phyloP scores from a whole-genome alignment of 2,797 vertebrate species.

The Smutsia temminckii region DNA sequence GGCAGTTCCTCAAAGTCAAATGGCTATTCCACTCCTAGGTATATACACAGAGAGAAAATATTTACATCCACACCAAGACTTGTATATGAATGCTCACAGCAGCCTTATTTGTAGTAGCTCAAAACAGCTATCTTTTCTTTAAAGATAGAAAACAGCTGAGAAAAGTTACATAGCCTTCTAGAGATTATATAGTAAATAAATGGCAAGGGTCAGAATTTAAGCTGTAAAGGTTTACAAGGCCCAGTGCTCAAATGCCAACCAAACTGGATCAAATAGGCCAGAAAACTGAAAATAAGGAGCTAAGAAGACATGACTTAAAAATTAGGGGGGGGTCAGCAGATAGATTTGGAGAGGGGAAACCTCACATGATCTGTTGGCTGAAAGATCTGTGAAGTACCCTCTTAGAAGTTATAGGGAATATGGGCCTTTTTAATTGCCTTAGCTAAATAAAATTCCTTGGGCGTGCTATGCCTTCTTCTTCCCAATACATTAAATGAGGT shows the following conservation, averaged over 20 bases:
- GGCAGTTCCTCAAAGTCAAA: background rate
- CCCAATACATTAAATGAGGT: background rate
- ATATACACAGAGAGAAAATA: background rate
- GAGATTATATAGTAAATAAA: background rate
- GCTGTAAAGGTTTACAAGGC: background rate
- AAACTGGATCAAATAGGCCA: background rate
- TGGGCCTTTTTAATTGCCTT: background rate
- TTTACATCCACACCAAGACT: background rate
- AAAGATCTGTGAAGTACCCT: background rate
- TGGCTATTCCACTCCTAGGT: background rate
- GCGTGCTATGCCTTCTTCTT: background rate
- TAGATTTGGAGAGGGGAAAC: background rate
- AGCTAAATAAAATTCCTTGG: background rate
- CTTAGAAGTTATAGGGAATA: background rate
- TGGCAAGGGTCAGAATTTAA: background rate
- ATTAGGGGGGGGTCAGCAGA: background rate
- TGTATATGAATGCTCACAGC: background rate
- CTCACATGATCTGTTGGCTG: background rate
- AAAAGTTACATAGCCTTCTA: background rate
- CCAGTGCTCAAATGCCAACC: background rate
- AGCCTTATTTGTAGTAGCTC: background rate
- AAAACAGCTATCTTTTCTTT: background rate
- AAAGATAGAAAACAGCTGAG: background rate
- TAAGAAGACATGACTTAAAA: background rate
- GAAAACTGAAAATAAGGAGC: background rate